A percentile compares a stretch with the other conserved stretches of the same genome.
These are phyloP conservation scores for Dolichopus griseipennis DNA, from an alignment of 2,888 invertebrate genomes.

Conservation along the genomic window DNA sequence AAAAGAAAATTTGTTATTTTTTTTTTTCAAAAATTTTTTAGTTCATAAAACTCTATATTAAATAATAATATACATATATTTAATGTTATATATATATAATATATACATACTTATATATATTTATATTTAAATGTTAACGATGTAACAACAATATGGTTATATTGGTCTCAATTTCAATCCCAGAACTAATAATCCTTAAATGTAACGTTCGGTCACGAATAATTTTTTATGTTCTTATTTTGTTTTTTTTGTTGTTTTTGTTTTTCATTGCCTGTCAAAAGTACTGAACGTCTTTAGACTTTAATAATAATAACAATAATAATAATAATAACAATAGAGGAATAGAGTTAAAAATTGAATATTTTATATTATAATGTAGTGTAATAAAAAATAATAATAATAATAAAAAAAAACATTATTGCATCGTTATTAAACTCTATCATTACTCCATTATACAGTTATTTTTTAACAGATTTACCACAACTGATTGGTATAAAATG, in stretches of 20 bases:
- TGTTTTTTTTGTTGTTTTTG: too few relatives aligned
- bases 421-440: constrained; percentile 1
- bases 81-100: too few relatives aligned
- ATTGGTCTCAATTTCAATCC: constrained; percentile 6
- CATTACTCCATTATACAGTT: not conserved
- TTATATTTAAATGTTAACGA: not conserved
- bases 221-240: not conserved
- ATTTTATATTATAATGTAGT: not conserved
- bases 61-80: too few relatives aligned
- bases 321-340: not conserved
- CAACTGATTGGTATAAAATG: not conserved
- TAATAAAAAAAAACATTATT: not conserved
- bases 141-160: not conserved
- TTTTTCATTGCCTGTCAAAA: not conserved
- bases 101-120: too few relatives aligned
- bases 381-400: not conserved
- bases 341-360: not conserved
- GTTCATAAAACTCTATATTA: not conserved
- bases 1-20: not conserved
- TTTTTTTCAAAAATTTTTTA: not conserved
- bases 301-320: not conserved
- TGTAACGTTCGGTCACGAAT: constrained; percentile 8
- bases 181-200: constrained; percentile 8
- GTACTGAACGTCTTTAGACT: not conserved
- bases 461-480: not conserved